Evolutionary conservation across 1,140 invertebrate genomes (phyloP).

Genomic region (Philotrypesis tridentata): DNA sequence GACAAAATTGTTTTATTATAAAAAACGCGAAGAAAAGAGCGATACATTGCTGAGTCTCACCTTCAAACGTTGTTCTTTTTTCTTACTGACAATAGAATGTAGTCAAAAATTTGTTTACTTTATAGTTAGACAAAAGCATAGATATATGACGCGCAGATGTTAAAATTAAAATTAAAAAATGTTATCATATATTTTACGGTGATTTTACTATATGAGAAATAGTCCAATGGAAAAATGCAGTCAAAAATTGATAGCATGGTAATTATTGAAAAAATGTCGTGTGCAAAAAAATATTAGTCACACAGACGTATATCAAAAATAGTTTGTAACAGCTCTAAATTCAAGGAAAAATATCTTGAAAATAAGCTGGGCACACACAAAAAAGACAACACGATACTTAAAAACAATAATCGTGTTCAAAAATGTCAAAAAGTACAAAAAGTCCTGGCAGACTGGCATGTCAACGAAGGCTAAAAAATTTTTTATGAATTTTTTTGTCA

Average conservation of each 20-base stretch:
- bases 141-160: slow-evolving; percentile 1
- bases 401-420: slow-evolving; percentile 36
- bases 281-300: slow-evolving; percentile 1
- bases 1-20: slow-evolving; percentile 60
- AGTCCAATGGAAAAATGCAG: neutral
- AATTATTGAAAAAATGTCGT: neutral
- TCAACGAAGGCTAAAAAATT: slow-evolving; percentile 36
- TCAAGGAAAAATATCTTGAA: slow-evolving; percentile 8
- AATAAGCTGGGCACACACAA: slow-evolving; percentile 6
- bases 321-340: neutral
- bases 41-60: slow-evolving; percentile 67
- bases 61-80: slow-evolving; percentile 53
- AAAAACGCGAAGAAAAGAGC: slow-evolving; percentile 60
- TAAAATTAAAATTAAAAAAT: slow-evolving; percentile 13
- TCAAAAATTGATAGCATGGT: neutral
- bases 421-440: slow-evolving; percentile 35
- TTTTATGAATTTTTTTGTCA: neutral
- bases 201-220: neutral
- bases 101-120: neutral
- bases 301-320: neutral
- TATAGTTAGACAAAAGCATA: neutral
- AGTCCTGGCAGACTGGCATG: slow-evolving; percentile 45
- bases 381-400: slow-evolving; percentile 11
- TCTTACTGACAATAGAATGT: slow-evolving; percentile 42
- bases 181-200: no score